phyloP scores from a whole-genome alignment of 2,797 vertebrate genomes.

The Argentina silus region DNA sequence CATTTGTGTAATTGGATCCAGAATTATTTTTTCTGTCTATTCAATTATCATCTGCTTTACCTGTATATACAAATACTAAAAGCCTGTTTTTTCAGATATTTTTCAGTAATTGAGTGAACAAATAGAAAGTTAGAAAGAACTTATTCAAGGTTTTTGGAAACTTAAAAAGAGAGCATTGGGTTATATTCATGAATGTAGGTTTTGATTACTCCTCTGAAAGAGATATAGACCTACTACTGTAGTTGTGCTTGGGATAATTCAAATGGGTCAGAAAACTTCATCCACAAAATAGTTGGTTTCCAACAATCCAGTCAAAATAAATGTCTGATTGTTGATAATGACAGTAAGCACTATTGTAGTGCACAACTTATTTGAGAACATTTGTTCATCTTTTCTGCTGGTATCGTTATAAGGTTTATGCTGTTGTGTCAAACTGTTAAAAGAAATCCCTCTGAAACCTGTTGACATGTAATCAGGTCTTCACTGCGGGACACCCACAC shows the following conservation, averaged over 20 bases:
- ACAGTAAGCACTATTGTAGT: constrained; percentile 76
- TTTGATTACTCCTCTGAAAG: background rate
- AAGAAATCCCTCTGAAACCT: constrained; percentile 39
- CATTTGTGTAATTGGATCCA: constrained; percentile 25
- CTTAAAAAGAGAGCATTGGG: constrained; percentile 7
- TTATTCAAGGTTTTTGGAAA: background rate
- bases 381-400: constrained; percentile 58
- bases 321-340: constrained; percentile 62
- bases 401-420: constrained; percentile 59
- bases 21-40: constrained; percentile 31
- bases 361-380: constrained; percentile 54
- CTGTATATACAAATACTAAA: background rate
- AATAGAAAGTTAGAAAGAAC: background rate
- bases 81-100: background rate
- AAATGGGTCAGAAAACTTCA: constrained; percentile 24
- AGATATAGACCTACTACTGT: background rate
- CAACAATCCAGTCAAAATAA: constrained; percentile 49
- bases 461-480: constrained; percentile 57
- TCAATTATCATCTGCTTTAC: constrained; percentile 13
- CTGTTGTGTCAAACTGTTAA: constrained; percentile 62
- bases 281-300: constrained; percentile 25
- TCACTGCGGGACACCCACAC: background rate
- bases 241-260: constrained; percentile 9
- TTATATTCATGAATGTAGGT: background rate
- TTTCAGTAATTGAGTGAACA: background rate